Conservation (phyloP, 2,888 invertebrate species). For the Pristionchus fissidentatus region DNA sequence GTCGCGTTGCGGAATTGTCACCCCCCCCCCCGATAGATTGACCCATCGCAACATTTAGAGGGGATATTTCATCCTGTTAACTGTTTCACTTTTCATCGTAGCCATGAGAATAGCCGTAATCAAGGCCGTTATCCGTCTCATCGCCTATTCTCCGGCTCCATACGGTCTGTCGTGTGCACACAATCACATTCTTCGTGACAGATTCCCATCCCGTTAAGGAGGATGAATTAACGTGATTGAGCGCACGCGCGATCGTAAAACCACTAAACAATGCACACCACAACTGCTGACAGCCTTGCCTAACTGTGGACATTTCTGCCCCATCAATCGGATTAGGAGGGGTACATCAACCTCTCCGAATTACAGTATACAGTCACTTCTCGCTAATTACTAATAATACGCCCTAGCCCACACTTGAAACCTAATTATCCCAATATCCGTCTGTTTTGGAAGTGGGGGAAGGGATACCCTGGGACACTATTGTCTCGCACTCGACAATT, state of each 20-base stretch:
- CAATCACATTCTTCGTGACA: slow-evolving; percentile 40
- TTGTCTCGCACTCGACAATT: slow-evolving; percentile 17
- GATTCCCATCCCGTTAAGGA: slow-evolving; percentile 38
- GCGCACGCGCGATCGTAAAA: slow-evolving; percentile 22
- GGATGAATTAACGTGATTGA: neutral
- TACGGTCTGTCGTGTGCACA: slow-evolving; percentile 23
- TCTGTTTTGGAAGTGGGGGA: too few species aligned
- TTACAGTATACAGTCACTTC: too few species aligned
- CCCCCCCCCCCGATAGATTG: too few species aligned
- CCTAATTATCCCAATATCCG: slow-evolving; percentile 35
- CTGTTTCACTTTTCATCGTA: too few species aligned
- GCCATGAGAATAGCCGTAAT: too few species aligned
- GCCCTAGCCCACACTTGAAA: slow-evolving; percentile 11
- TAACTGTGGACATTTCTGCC: slow-evolving; percentile 6
- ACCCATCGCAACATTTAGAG: too few species aligned
- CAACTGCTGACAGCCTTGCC: slow-evolving; percentile 27
- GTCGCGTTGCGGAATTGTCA: too few species aligned
- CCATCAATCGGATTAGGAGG: slow-evolving; percentile 9
- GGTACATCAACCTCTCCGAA: neutral
- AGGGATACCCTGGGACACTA: slow-evolving; percentile 10
- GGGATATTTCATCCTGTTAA: too few species aligned
- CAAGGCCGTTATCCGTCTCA: too few species aligned
- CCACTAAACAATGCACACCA: slow-evolving; percentile 24
- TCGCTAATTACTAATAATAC: slow-evolving; percentile 7
- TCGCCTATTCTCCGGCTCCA: slow-evolving; percentile 12